Conservation (phyloP, 2,797 vertebrate species). For the Lepus oiostolus region DNA sequence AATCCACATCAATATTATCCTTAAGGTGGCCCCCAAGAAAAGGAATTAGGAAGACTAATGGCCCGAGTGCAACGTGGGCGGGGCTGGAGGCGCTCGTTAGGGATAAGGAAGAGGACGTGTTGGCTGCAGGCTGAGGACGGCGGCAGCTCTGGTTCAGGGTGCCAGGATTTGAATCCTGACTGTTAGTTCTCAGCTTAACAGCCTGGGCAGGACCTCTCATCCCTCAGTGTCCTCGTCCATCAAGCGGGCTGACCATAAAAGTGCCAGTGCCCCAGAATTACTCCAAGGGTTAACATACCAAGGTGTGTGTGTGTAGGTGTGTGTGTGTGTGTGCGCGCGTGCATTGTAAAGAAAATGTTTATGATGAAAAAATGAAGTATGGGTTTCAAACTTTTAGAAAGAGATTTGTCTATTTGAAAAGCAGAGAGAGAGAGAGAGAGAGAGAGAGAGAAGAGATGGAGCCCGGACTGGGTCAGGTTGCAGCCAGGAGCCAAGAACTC, state of each 20-base stretch:
- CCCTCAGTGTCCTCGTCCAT: not conserved
- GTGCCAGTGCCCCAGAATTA: not conserved
- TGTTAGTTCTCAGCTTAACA: not conserved
- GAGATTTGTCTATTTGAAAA: too few relatives aligned
- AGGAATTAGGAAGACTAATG: not conserved
- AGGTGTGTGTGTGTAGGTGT: too few relatives aligned
- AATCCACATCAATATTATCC: conserved; percentile 1
- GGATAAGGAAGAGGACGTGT: not conserved
- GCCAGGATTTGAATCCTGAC: not conserved
- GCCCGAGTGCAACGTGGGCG: not conserved
- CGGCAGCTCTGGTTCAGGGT: not conserved
- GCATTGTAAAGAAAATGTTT: too few relatives aligned
- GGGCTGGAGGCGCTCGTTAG: not conserved
- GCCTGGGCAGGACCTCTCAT: not conserved
- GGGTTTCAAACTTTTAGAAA: too few relatives aligned
- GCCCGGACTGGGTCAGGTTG: too few relatives aligned
- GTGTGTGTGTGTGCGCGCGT: too few relatives aligned
- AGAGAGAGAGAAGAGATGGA: too few relatives aligned
- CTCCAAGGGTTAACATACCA: not conserved
- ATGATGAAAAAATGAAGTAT: too few relatives aligned
- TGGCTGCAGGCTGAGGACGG: not conserved
- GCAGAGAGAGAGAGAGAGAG: too few relatives aligned
- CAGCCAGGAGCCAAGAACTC: too few relatives aligned
- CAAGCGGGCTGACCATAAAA: not conserved
- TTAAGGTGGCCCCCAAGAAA: not conserved